Evolutionary conservation across 2,888 invertebrate species (phyloP).

Genomic region (Ditula angustiorana): DNA sequence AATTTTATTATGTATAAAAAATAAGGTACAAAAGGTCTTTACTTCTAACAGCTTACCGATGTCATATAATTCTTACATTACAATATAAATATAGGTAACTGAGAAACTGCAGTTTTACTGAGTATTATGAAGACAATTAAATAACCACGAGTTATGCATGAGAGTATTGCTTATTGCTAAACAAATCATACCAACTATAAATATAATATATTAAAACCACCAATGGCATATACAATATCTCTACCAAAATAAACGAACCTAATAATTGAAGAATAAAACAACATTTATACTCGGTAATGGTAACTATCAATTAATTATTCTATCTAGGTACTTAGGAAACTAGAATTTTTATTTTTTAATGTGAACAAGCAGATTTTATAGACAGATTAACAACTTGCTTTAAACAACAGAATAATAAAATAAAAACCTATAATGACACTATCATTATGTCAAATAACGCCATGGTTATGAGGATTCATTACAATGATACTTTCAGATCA

Average conservation of each 20-base stretch:
- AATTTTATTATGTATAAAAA: slow-evolving; percentile 54
- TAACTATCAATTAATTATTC: slow-evolving; percentile 31
- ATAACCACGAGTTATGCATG: neutral
- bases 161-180: neutral
- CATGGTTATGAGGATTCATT: too few species aligned
- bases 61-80: slow-evolving; percentile 32
- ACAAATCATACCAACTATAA: neutral
- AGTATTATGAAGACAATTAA: slow-evolving; percentile 53
- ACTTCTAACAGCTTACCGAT: slow-evolving; percentile 45
- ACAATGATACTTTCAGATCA: too few species aligned
- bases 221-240: too few species aligned
- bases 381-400: neutral
- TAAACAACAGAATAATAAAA: too few species aligned
- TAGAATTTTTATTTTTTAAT: slow-evolving; percentile 32
- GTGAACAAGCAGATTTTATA: slow-evolving; percentile 6
- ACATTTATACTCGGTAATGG: slow-evolving; percentile 12
- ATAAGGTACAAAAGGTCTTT: slow-evolving; percentile 76
- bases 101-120: slow-evolving; percentile 52
- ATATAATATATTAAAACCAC: too few species aligned
- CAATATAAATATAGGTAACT: slow-evolving; percentile 54
- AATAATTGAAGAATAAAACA: neutral
- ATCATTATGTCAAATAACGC: too few species aligned
- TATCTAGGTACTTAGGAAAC: slow-evolving; percentile 34
- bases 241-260: neutral
- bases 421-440: too few species aligned